Evolutionary conservation across 2,888 invertebrate species (phyloP).

Genomic region (Spodoptera littoralis): DNA sequence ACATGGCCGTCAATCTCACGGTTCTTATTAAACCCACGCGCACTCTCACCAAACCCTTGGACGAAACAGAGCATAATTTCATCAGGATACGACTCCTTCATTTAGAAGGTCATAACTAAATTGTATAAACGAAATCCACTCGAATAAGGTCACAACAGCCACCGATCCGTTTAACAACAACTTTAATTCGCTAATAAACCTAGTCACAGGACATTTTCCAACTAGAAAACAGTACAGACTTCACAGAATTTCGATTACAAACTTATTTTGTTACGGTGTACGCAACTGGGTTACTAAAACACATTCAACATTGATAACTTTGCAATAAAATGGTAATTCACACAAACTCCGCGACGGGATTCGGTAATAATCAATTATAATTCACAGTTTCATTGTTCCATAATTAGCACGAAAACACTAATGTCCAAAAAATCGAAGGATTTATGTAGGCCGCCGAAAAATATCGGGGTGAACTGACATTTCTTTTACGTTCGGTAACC

Average conservation of each 20-base stretch:
- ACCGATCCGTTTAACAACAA: slow-evolving; percentile 47
- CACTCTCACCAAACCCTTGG: slow-evolving; percentile 89
- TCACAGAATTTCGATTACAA: slow-evolving; percentile 34
- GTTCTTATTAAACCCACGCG: slow-evolving; percentile 73
- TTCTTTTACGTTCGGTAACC: slow-evolving; percentile 69
- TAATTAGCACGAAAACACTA: slow-evolving; percentile 23
- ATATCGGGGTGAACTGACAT: slow-evolving; percentile 69
- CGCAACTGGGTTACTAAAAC: slow-evolving; percentile 38
- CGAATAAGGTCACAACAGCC: slow-evolving; percentile 59
- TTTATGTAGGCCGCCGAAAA: slow-evolving; percentile 60
- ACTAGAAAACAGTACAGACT: slow-evolving; percentile 52
- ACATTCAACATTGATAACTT: slow-evolving; percentile 33
- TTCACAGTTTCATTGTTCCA: slow-evolving; percentile 44
- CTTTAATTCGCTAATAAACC: slow-evolving; percentile 41
- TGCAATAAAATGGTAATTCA: slow-evolving; percentile 45
- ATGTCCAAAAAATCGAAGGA: slow-evolving; percentile 33
- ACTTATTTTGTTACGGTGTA: slow-evolving; percentile 39
- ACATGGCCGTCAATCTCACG: slow-evolving; percentile 74
- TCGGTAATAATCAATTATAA: slow-evolving; percentile 29
- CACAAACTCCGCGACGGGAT: slow-evolving; percentile 28
- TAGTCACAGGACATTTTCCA: slow-evolving; percentile 56
- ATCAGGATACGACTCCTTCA: slow-evolving; percentile 85
- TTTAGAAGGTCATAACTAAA: slow-evolving; percentile 81
- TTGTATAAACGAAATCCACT: slow-evolving; percentile 52
- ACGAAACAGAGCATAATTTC: slow-evolving; percentile 92